These are phyloP conservation scores for Oreochromis mossambicus DNA, from an alignment of 2,797 vertebrate species.

Conservation along the genomic window DNA sequence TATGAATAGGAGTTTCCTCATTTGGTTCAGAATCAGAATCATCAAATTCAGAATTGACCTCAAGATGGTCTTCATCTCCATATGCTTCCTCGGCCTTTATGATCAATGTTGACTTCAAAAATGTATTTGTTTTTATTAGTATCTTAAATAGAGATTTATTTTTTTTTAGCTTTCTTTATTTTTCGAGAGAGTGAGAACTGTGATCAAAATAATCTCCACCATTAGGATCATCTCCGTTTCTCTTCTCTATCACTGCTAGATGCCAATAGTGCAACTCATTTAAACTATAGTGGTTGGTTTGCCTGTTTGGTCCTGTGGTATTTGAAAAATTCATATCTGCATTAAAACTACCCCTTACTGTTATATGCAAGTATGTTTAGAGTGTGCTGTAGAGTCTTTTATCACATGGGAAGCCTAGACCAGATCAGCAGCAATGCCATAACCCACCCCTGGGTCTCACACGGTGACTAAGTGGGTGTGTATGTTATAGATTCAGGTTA, in stretches of 20 bases:
- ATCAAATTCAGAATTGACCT: not conserved
- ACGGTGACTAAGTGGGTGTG: constrained; percentile 43
- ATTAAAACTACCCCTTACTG: not conserved
- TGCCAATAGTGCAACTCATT: not conserved
- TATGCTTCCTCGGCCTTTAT: not conserved
- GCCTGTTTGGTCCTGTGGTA: not conserved
- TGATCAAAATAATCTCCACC: not conserved
- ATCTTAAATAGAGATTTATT: not conserved
- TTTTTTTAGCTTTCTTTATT: not conserved
- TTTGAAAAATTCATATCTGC: not conserved
- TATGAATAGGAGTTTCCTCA: not conserved
- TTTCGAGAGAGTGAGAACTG: not conserved
- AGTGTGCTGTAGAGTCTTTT: not conserved
- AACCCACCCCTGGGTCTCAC: constrained; percentile 22
- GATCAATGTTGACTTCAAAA: not conserved
- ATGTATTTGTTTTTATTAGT: not conserved
- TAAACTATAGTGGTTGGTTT: not conserved
- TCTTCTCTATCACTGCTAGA: not conserved
- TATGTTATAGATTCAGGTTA: constrained; percentile 44
- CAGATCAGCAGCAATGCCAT: not conserved
- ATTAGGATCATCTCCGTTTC: not conserved
- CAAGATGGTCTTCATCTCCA: not conserved
- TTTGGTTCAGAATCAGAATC: not conserved
- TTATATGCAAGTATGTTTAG: not conserved
- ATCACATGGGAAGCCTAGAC: not conserved